phyloP scores from a whole-genome alignment of 2,797 vertebrate genomes.

The Ataeniobius toweri region DNA sequence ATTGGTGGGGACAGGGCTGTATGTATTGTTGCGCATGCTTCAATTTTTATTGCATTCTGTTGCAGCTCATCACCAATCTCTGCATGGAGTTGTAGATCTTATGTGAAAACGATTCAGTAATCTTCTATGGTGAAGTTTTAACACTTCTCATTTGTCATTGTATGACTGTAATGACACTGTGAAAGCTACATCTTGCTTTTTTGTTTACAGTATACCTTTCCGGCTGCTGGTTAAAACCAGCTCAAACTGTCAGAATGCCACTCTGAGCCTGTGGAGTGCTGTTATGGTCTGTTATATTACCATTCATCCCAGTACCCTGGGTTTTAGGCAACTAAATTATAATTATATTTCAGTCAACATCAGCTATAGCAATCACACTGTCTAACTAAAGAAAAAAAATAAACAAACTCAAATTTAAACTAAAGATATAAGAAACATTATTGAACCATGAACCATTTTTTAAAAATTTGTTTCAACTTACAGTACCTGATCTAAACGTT shows the following conservation, averaged over 20 bases:
- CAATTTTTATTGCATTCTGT: background rate
- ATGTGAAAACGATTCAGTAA: background rate
- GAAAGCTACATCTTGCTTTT: background rate
- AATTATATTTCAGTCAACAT: background rate
- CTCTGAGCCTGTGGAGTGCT: background rate
- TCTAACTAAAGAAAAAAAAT: background rate
- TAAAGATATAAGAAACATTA: background rate
- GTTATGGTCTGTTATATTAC: background rate
- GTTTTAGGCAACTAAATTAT: background rate
- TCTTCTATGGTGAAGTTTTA: background rate
- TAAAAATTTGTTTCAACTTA: background rate
- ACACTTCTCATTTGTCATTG: background rate
- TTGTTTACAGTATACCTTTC: background rate
- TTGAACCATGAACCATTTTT: background rate
- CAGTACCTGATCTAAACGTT: background rate
- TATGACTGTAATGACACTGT: background rate
- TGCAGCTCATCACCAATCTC: background rate
- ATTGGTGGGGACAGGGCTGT: background rate
- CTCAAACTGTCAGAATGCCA: background rate
- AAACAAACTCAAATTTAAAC: background rate
- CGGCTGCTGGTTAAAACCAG: background rate
- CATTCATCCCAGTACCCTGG: background rate
- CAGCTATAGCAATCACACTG: background rate
- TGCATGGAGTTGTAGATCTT: background rate
- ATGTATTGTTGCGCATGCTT: background rate